These are phyloP conservation scores for Pinna nobilis DNA, from an alignment of 1,140 invertebrate genomes.

Conservation along the genomic window DNA sequence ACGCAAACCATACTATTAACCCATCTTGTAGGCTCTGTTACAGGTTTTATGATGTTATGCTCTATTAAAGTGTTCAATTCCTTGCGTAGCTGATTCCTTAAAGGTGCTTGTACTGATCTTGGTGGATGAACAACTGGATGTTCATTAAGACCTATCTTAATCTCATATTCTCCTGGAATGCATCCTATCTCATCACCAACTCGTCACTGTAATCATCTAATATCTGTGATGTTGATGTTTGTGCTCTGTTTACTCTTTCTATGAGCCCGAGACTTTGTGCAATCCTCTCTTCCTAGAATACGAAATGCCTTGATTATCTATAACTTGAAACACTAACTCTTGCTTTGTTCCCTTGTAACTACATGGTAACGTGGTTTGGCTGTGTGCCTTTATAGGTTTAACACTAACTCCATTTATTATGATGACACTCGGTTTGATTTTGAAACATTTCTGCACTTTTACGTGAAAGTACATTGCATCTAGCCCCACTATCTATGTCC, in stretches of 20 bases:
- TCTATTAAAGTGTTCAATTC: constrained; percentile 30
- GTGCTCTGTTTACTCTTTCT: constrained; percentile 1
- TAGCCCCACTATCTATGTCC: constrained; percentile 3
- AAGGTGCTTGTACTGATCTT: constrained; percentile 57
- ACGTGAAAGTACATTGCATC: background rate
- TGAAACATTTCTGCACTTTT: background rate
- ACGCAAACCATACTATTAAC: constrained; percentile 73
- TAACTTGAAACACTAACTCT: background rate
- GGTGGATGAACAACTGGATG: constrained; percentile 50
- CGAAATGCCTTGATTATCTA: background rate
- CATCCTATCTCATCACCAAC: constrained; percentile 39
- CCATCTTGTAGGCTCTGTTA: constrained; percentile 73
- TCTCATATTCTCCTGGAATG: constrained; percentile 42
- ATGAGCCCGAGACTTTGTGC: background rate
- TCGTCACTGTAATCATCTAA: constrained; percentile 25
- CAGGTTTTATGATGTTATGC: constrained; percentile 38
- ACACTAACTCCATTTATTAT: constrained; percentile 3
- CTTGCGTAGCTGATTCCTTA: constrained; percentile 33
- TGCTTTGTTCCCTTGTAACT: background rate
- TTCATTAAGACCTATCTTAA: constrained; percentile 51
- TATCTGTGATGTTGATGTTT: background rate
- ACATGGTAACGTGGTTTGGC: background rate
- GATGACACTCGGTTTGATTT: background rate
- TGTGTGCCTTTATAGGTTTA: background rate
- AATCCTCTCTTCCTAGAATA: constrained; percentile 21